Percentiles rank a stretch among this genome's conserved stretches.
Evolutionary conservation across 1,140 invertebrate genomes (phyloP).

Genomic region (Lepidurus couesii): DNA sequence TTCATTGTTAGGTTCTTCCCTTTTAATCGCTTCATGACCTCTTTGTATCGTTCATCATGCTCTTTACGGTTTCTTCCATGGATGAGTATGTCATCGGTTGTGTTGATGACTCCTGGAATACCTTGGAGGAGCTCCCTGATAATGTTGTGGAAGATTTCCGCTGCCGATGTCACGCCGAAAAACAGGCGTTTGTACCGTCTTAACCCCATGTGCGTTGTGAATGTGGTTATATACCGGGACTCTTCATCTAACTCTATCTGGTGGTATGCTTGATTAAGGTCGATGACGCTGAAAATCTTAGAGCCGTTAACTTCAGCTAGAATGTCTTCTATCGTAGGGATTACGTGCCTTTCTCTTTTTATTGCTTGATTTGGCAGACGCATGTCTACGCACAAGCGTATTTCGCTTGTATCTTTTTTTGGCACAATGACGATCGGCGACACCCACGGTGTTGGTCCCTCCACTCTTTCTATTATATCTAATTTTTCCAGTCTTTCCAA

Average conservation of each 20-base stretch:
- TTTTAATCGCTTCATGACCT: slow-evolving; percentile 33
- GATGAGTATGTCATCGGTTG: slow-evolving; percentile 39
- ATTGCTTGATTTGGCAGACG: slow-evolving; percentile 1
- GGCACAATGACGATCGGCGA: slow-evolving; percentile 39
- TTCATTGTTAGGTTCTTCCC: slow-evolving; percentile 38
- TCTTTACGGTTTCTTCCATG: slow-evolving; percentile 36
- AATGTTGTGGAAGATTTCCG: slow-evolving; percentile 35
- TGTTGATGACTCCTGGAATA: slow-evolving; percentile 31
- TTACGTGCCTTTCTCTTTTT: background rate
- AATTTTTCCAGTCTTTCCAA: slow-evolving; percentile 25
- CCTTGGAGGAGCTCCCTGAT: slow-evolving; percentile 30
- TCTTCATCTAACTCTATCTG: slow-evolving; percentile 40
- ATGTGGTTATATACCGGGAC: slow-evolving; percentile 40
- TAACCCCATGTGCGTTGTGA: slow-evolving; percentile 37
- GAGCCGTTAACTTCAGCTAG: background rate
- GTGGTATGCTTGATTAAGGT: slow-evolving; percentile 39
- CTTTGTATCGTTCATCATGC: slow-evolving; percentile 35
- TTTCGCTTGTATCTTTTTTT: slow-evolving; percentile 31
- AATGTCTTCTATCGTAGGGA: background rate
- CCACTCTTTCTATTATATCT: slow-evolving; percentile 39
- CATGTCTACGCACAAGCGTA: background rate
- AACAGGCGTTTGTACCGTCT: slow-evolving; percentile 38
- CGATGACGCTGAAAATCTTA: slow-evolving; percentile 34
- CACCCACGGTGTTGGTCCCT: slow-evolving; percentile 40
- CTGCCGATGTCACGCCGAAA: slow-evolving; percentile 38